phyloP scores from a whole-genome alignment of 2,888 invertebrate genomes.

The Griposia aprilina region DNA sequence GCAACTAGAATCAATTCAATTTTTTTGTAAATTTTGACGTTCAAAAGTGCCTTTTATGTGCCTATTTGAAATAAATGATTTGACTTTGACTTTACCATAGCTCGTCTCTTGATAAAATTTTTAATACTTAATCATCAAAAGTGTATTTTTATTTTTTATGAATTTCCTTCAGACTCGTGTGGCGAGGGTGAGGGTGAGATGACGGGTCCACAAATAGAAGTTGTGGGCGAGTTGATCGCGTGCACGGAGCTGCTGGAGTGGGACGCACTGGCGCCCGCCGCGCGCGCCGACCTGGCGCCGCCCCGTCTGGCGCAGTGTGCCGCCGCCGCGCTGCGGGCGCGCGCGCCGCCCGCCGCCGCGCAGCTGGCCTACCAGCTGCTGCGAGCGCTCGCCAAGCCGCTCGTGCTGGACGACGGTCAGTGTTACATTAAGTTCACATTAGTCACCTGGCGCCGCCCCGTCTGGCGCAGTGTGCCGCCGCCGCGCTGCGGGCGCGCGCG shows the following conservation, averaged over 20 bases:
- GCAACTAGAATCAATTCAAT: too few species aligned
- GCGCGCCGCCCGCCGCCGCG: constrained; percentile 66
- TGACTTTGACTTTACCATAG: too few species aligned
- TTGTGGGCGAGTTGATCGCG: constrained; percentile 48
- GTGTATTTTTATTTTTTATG: neutral
- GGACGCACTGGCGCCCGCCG: constrained; percentile 32
- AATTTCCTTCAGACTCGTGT: constrained; percentile 31
- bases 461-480: too few species aligned
- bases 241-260: constrained; percentile 48
- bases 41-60: too few species aligned
- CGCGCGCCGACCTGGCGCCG: constrained; percentile 20
- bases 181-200: constrained; percentile 19
- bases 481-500: too few species aligned
- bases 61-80: too few species aligned
- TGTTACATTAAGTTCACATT: too few species aligned
- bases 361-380: constrained; percentile 74
- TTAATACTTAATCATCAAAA: too few species aligned
- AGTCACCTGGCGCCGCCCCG: too few species aligned
- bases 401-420: constrained; percentile 75
- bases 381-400: constrained; percentile 65
- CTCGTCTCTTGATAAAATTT: neutral
- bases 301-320: neutral
- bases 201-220: constrained; percentile 51
- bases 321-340: neutral
- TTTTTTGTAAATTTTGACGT: too few species aligned